phyloP scores from a whole-genome alignment of 2,113 vertebrate genomes.

The Sclerurus mexicanus region DNA sequence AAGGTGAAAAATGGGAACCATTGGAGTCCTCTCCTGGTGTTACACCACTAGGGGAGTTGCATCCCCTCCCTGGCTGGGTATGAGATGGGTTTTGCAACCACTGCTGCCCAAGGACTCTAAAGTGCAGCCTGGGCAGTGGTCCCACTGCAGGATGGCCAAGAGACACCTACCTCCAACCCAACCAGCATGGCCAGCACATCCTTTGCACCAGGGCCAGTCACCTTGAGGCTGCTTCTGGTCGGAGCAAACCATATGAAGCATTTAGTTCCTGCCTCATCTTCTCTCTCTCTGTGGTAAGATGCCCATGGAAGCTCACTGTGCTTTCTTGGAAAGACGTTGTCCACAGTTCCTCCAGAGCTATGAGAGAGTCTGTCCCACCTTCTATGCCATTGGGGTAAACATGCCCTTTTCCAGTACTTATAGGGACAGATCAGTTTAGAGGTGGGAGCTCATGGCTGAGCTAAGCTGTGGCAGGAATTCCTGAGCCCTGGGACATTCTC shows the following conservation, averaged over 20 bases:
- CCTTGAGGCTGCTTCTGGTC: background rate
- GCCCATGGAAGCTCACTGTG: background rate
- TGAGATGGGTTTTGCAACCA: background rate
- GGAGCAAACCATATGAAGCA: background rate
- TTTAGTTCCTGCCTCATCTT: background rate
- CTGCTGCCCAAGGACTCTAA: background rate
- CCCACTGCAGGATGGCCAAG: too few relatives aligned
- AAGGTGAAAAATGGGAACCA: background rate
- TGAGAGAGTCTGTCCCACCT: background rate
- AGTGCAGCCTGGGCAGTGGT: background rate
- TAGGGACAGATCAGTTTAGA: background rate
- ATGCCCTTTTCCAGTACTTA: background rate
- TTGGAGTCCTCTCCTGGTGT: background rate
- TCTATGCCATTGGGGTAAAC: background rate
- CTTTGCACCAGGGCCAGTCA: background rate
- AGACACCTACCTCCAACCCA: background rate
- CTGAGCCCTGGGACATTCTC: background rate
- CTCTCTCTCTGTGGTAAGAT: background rate
- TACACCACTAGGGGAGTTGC: rapidly evolving
- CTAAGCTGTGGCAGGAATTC: background rate
- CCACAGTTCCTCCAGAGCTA: background rate
- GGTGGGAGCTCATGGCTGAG: background rate
- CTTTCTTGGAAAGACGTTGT: background rate
- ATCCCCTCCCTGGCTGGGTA: background rate
- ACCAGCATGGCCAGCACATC: background rate